Base-by-base conservation (phyloP, 2,797 vertebrate genomes). In the Megaceryle alcyon region DNA sequence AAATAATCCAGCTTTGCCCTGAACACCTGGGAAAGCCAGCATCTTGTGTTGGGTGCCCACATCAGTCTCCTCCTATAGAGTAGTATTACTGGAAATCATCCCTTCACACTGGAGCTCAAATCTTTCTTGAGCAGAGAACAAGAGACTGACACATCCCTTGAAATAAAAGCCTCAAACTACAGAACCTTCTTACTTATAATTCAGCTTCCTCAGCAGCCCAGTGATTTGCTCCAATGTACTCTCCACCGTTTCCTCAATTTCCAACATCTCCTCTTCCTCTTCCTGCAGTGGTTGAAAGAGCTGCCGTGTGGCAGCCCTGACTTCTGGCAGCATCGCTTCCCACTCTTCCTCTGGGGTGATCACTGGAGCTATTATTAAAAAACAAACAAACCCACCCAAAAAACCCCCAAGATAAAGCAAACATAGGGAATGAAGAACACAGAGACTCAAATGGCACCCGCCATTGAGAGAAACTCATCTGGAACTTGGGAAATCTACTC, bases 251-350 rank as follows among this genome's bases (percentile, higher is more conserved):
- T 98, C 97, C 31, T 88, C 93, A 22, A 94, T 60, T 44, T 97
- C 90, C 12, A 96, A 96, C 12, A 94, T 89, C 7, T 96, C 96
- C 26, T 94, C 94, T 7, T 97, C 98, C 35, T 35, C 35, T 35
- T 35, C 35, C 48, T 96, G 70, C 28, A 76, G 78, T 23, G 85
- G 97, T 80, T 98, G 95, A 76, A 99, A 97, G 56, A 98, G 97
- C 39, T 98, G 94, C 65, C 86, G 94, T 90, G 98, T 97, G 8
- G 99, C 98, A 85, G 97, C 90, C 46, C 93, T 98, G 84, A 99
- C 79, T 96, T 99, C 99, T 9, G 99, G 99, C 91, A 99, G 98
- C 99, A 99, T 99, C 1, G 99, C 99, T 44, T 98, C 98, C 99
- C 99, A 99, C 85, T 99, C 98, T 95, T 99, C 99, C 16, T 98